These are phyloP conservation scores for Orestias chungarensis DNA, from an alignment of 2,797 vertebrate species.

Conservation along the genomic window DNA sequence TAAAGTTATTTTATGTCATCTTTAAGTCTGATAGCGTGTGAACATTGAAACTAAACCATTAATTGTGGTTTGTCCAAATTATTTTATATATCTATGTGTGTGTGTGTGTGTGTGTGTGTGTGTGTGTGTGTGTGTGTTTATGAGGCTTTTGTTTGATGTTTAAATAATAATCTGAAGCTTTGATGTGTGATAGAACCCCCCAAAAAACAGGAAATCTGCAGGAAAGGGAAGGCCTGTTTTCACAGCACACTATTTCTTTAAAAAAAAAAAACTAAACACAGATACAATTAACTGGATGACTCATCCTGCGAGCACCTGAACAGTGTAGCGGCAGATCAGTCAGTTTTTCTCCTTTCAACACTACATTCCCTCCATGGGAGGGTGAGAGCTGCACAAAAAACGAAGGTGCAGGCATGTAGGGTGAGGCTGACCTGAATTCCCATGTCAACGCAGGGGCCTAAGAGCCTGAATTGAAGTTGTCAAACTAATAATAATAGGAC, in stretches of 20 bases:
- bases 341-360: slow-evolving; percentile 43
- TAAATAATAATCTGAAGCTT: not conserved
- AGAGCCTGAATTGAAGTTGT: slow-evolving; percentile 47
- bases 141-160: not conserved
- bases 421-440: slow-evolving; percentile 67
- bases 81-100: too few relatives aligned
- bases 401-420: slow-evolving; percentile 39
- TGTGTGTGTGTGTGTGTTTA: too few relatives aligned
- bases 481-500: slow-evolving; percentile 43
- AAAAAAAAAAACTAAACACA: slow-evolving; percentile 21
- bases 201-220: not conserved
- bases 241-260: not conserved
- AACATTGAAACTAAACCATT: not conserved
- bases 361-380: slow-evolving; percentile 63
- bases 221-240: not conserved
- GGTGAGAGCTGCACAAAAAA: slow-evolving; percentile 46
- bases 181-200: not conserved
- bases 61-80: not conserved
- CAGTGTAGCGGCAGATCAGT: slow-evolving; percentile 56
- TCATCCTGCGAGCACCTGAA: slow-evolving; percentile 45
- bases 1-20: not conserved
- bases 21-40: not conserved
- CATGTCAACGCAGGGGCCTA: slow-evolving; percentile 38
- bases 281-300: slow-evolving; percentile 53
- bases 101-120: too few relatives aligned